phyloP scores from a whole-genome alignment of 2,113 vertebrate species.

The Lepisosteus oculatus region DNA sequence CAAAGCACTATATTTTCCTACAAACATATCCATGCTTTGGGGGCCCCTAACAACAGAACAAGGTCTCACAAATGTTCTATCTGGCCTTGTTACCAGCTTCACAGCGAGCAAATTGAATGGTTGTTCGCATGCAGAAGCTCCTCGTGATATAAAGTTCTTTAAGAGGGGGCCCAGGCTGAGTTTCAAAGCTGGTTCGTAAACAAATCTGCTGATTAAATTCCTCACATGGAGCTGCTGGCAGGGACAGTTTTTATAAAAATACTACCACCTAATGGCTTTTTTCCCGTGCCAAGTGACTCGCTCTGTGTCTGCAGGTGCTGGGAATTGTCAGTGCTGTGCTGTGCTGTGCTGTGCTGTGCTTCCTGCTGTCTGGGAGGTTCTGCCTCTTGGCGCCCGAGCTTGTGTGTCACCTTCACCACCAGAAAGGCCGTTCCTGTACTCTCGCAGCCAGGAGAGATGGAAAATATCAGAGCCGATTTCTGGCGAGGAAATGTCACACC shows the following conservation, averaged over 20 bases:
- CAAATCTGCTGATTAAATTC: slow-evolving; percentile 80
- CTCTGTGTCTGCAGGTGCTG: slow-evolving; percentile 78
- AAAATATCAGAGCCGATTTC: too few relatives aligned
- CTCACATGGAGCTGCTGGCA: slow-evolving; percentile 67
- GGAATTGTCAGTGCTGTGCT: slow-evolving; percentile 61
- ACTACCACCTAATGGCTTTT: slow-evolving; percentile 60
- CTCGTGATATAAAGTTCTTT: slow-evolving; percentile 72
- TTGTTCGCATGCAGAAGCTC: slow-evolving; percentile 76
- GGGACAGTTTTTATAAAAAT: slow-evolving; percentile 66
- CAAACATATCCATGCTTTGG: neutral
- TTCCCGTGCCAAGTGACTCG: slow-evolving; percentile 67
- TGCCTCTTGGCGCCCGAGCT: slow-evolving; percentile 73
- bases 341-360: slow-evolving; percentile 22
- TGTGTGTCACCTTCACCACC: slow-evolving; percentile 60
- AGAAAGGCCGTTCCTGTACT: slow-evolving; percentile 33
- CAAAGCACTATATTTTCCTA: too few relatives aligned
- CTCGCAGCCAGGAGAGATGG: neutral
- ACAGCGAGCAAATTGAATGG: slow-evolving; percentile 80
- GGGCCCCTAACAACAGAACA: neutral
- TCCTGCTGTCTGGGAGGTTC: slow-evolving; percentile 55
- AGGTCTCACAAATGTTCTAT: slow-evolving; percentile 35
- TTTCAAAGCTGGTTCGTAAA: slow-evolving; percentile 67
- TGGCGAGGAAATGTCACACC: too few relatives aligned
- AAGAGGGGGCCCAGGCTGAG: slow-evolving; percentile 58
- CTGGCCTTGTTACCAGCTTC: slow-evolving; percentile 74